Evolutionary conservation across 2,113 vertebrate genomes (phyloP).

Genomic region (Muntiacus muntjak): DNA sequence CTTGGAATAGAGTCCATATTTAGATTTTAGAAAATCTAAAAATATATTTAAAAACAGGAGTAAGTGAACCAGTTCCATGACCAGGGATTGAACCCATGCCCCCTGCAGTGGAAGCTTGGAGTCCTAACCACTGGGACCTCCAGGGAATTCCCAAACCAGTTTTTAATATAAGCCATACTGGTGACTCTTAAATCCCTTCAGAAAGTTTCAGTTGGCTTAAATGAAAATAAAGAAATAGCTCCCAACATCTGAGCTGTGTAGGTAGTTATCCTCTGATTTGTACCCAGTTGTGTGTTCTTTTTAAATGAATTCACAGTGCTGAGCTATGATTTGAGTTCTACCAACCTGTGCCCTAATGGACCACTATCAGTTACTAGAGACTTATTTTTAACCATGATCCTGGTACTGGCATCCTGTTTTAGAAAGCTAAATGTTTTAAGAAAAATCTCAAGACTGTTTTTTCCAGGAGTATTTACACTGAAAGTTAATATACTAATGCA

Average conservation of each 20-base stretch:
- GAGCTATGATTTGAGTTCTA: background rate
- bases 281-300: background rate
- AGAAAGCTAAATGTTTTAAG: background rate
- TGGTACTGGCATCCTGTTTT: background rate
- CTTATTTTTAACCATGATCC: background rate
- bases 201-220: background rate
- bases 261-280: background rate
- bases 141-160: background rate
- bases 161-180: slow-evolving; percentile 3
- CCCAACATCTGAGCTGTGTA: background rate
- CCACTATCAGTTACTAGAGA: background rate
- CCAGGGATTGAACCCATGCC: background rate
- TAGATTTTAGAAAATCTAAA: background rate
- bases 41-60: background rate
- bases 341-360: background rate
- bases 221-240: background rate
- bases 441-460: background rate
- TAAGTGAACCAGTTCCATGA: background rate
- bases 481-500: background rate
- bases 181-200: background rate
- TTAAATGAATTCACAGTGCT: background rate
- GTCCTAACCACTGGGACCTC: background rate
- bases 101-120: background rate
- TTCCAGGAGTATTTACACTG: background rate
- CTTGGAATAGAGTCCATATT: background rate